Conservation (phyloP, 2,113 vertebrate species). For the Ailuropoda melanoleuca region DNA sequence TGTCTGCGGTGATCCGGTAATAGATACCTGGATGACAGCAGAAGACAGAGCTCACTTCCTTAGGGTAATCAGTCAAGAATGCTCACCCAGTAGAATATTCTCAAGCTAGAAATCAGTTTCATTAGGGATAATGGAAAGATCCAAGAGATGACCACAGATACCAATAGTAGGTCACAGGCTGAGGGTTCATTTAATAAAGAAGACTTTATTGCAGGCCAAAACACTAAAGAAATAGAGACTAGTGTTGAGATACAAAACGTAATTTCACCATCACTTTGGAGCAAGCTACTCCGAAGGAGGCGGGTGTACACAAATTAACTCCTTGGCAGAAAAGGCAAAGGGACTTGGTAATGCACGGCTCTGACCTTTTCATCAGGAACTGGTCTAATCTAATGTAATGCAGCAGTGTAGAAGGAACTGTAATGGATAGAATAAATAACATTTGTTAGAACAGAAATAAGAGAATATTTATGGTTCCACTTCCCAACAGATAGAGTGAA, state of each 20-base stretch:
- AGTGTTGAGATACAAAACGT: neutral
- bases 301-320: neutral
- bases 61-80: neutral
- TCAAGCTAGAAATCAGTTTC: neutral
- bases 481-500: neutral
- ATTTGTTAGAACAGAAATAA: neutral
- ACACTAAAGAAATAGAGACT: neutral
- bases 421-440: neutral
- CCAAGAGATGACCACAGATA: neutral
- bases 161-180: neutral
- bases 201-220: neutral
- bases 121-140: neutral
- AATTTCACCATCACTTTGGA: neutral
- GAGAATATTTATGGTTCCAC: neutral
- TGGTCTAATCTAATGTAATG: neutral
- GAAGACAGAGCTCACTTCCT: neutral
- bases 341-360: neutral
- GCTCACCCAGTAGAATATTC: neutral
- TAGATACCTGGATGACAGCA: neutral
- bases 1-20: neutral
- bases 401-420: neutral
- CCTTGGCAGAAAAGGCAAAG: neutral
- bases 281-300: neutral
- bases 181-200: neutral
- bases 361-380: slow-evolving; percentile 1